Percentiles rank a stretch among this genome's conserved stretches.
These are phyloP conservation scores for Drosophila punjabiensis DNA, from an alignment of 1,140 invertebrate species.

Conservation along the genomic window DNA sequence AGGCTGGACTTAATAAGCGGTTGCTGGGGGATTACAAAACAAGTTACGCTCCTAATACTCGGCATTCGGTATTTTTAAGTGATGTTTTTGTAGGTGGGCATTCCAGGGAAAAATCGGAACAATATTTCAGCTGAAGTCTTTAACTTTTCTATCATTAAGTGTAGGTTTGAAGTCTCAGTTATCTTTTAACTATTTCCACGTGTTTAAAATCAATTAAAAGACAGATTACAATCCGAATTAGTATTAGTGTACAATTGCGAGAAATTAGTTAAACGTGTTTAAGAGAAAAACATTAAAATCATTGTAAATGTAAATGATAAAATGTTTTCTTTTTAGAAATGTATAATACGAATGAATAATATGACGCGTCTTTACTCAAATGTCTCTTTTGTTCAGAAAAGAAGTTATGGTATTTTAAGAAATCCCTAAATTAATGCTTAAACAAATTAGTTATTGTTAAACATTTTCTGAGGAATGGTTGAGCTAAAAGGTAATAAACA, in stretches of 20 bases:
- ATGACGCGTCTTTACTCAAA: too few species aligned
- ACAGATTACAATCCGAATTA: too few species aligned
- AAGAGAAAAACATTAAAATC: too few species aligned
- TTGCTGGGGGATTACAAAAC: constrained; percentile 14
- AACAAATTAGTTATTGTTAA: neutral
- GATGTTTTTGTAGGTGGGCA: neutral
- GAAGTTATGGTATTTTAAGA: too few species aligned
- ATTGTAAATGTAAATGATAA: too few species aligned
- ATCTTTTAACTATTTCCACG: neutral
- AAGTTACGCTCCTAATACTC: neutral
- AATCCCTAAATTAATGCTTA: too few species aligned
- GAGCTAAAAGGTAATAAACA: neutral
- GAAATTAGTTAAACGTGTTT: neutral
- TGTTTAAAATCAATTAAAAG: neutral
- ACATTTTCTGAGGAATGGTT: too few species aligned
- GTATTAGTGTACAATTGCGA: neutral
- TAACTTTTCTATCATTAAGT: too few species aligned
- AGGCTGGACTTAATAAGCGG: constrained; percentile 11
- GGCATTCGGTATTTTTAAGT: neutral
- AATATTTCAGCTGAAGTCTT: neutral
- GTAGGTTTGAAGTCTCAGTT: neutral
- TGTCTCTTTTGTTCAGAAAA: too few species aligned
- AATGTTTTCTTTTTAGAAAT: too few species aligned
- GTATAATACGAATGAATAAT: too few species aligned
- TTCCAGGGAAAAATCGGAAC: neutral